Evolutionary conservation across 2,113 vertebrate genomes (phyloP), one percentile per base, ranked within the genome.

Genomic region (Caloenas nicobarica): DNA sequence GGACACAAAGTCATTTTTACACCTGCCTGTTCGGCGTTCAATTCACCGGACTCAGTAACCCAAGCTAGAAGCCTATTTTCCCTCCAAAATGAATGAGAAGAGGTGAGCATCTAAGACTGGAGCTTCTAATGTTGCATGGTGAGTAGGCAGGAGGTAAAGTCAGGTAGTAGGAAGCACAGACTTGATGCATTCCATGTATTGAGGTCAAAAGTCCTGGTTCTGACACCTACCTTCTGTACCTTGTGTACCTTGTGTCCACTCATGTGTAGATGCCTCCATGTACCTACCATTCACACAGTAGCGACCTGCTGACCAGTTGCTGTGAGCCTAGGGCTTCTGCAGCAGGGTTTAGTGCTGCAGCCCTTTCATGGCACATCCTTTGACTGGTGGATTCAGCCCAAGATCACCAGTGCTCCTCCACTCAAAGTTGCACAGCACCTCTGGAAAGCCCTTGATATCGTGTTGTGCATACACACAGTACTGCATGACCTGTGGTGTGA

Each of bases 181-280:
- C 2, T 28, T 51, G 10, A 36, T 22, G 1, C 7, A 31, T 9
- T 2, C 5, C 5, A 13, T 25, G 5, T 42, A 22, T 14, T 21
- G 21, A 23, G 13, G 51, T 25, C 7, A 78, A n/a, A 92, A 51
- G 9, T 29, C 44, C 24, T 71, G 7, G 5, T 71, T 70, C 40
- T 24, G 12, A 26, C 11, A 33, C 12, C 36, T 53, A 21, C 31
- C 14, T 25, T 77, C 22, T 10, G 44, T 46, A 46, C 44, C 14
- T 25, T 77, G 25, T 10, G 44, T 46, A 46, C 44, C 14, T 25
- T 77, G 22, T 7, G 4, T 8, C 26, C 11, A 33, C 5, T 10
- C 36, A 12, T 6, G 21, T 8, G 9, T 12, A 34, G 22, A 7
- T 1, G 2, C 14, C 14, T 81, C 40, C 6, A 10, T 40, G 34